A percentile compares a stretch with the other conserved stretches of the same genome.
phyloP scores from a whole-genome alignment of 2,888 invertebrate species.

The Cryptocephalus primarius region DNA sequence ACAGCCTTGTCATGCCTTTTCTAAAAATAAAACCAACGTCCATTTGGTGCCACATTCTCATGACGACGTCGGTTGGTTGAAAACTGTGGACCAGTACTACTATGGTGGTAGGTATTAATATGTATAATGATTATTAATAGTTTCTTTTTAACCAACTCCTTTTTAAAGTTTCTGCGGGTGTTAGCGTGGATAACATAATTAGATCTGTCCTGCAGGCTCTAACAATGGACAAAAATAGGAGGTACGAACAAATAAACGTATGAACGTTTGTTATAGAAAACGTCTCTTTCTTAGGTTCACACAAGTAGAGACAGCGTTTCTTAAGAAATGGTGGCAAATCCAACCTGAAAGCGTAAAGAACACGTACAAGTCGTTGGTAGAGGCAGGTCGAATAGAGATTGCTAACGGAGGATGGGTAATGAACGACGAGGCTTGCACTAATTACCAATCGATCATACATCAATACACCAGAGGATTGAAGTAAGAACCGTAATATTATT shows the following conservation, averaged over 20 bases:
- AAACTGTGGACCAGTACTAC: constrained; percentile 74
- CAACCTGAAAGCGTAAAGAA: constrained; percentile 42
- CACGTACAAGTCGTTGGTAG: constrained; percentile 47
- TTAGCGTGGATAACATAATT: background rate
- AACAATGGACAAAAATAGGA: background rate
- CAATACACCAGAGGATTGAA: constrained; percentile 59
- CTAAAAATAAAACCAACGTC: constrained; percentile 52
- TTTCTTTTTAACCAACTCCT: constrained; percentile 21
- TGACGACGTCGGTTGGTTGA: constrained; percentile 80
- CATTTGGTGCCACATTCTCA: constrained; percentile 73
- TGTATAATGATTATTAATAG: too few relatives aligned
- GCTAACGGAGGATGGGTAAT: constrained; percentile 51
- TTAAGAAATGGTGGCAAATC: constrained; percentile 71
- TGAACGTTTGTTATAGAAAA: background rate
- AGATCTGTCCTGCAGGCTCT: background rate
- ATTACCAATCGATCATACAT: constrained; percentile 60
- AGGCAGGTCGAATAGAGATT: constrained; percentile 50
- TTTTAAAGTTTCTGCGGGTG: constrained; percentile 28
- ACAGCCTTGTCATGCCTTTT: constrained; percentile 42
- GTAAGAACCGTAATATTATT: constrained; percentile 28
- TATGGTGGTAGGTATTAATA: constrained; percentile 44
- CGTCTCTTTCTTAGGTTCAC: constrained; percentile 49
- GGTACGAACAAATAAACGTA: background rate
- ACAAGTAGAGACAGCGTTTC: constrained; percentile 69
- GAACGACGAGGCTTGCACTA: constrained; percentile 54